Evolutionary conservation across 2,888 invertebrate genomes (phyloP), one percentile per base, ranked within the genome.

Genomic region (Laothoe populi): DNA sequence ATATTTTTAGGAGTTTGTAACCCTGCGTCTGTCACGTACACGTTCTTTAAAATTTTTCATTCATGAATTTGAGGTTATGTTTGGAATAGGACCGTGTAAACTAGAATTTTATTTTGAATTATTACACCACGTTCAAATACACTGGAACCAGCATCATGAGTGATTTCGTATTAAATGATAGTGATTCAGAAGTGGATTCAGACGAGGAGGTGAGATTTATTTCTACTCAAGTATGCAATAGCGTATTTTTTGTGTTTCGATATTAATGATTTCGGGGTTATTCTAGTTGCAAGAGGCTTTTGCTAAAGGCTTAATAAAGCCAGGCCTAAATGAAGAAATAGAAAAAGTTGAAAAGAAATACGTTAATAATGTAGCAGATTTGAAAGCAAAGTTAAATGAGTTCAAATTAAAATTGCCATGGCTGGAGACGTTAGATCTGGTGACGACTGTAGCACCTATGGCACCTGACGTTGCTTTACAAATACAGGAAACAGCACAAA

Each of bases 231-330:
- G 11, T 11, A 45, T 57, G 16, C 5, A 59, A 8, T 16, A 24
- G 4, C 3, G 13, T 5, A 21, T 40, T 16, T 11, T 13, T n/a
- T 38, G 19, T 35, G 58, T 5, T 63, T 60, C 49, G 4, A 19
- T 59, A 19, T 44, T 49, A 19, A 59, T 2, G 57, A 8, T 21
- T 24, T 60, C 60, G 60, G 60, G 60, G 67, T 70, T 57, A 90
- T 88, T 61, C 11, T 79, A 98, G 98, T 87, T 99, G 62, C 98
- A 98, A 95, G 96, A 96, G 81, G 98, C 98, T 0, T 97, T 98
- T 84, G 95, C 95, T 0, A 95, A 95, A 74, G 98, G 98, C 0
- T 92, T 96, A 61, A 79, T 99, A 0, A 97, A 98, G 81, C 97
- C 98, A 0, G 98, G 98, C 1, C 87, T 98, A 0, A 98, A 98